Conservation (phyloP, 2,888 invertebrate species). For the Xylota sylvarum region DNA sequence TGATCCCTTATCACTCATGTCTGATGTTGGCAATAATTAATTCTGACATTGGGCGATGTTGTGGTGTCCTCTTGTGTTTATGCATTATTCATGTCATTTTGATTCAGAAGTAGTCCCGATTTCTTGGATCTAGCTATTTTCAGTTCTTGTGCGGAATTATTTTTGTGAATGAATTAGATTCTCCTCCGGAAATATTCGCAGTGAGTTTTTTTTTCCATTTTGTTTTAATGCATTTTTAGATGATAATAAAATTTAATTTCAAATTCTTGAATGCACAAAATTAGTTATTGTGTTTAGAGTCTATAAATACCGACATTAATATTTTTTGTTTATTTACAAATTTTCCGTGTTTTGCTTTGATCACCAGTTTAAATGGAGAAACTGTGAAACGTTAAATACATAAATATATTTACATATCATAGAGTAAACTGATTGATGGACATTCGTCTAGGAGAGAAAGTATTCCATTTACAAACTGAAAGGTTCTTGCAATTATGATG, state of each 20-base stretch:
- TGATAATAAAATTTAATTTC: not conserved
- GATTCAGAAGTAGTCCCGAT: constrained; percentile 13
- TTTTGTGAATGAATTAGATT: not conserved
- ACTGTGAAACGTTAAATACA: not conserved
- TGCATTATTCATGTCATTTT: constrained; percentile 26
- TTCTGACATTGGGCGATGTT: constrained; percentile 23
- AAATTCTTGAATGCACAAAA: not conserved
- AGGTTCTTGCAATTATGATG: no score
- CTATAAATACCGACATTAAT: not conserved
- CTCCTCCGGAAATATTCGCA: not conserved
- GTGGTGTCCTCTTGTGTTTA: constrained; percentile 5
- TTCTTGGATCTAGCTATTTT: constrained; percentile 1
- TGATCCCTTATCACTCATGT: constrained; percentile 7
- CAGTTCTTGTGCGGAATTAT: not conserved
- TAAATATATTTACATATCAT: no score
- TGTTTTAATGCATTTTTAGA: not conserved
- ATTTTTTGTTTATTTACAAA: not conserved
- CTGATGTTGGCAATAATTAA: constrained; percentile 37
- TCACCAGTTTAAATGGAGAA: not conserved
- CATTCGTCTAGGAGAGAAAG: not conserved
- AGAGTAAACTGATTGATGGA: constrained; percentile 40
- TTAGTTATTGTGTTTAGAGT: not conserved
- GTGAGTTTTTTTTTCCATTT: constrained; percentile 1
- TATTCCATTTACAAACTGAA: no score
- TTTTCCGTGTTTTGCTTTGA: not conserved